phyloP scores from a whole-genome alignment of 2,113 vertebrate genomes.

The Apodemus speciosus region DNA sequence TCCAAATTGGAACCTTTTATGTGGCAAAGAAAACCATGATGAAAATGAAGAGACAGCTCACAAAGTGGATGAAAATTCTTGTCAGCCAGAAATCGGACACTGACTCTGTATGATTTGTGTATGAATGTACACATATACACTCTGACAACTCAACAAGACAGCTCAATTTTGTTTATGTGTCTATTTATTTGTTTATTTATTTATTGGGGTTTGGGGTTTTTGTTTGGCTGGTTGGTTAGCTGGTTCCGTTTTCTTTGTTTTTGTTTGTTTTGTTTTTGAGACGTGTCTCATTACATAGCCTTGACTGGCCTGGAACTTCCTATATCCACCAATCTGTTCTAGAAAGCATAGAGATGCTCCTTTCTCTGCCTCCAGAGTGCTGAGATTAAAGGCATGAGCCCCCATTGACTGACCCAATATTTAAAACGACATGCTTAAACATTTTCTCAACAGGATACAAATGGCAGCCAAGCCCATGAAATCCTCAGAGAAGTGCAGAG shows the following conservation, averaged over 20 bases:
- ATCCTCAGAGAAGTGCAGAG: background rate
- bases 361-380: background rate
- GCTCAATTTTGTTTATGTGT: background rate
- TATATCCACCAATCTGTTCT: background rate
- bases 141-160: background rate
- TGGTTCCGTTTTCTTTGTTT: background rate
- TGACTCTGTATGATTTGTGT: background rate
- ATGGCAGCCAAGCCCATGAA: background rate
- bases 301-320: background rate
- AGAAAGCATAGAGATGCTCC: background rate
- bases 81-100: background rate
- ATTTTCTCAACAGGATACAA: background rate
- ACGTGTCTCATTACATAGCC: background rate
- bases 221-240: background rate
- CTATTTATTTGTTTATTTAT: background rate
- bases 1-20: conserved; percentile 43
- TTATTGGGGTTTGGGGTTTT: background rate
- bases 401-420: background rate
- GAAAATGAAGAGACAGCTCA: conserved; percentile 25
- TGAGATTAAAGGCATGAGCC: background rate
- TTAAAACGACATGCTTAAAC: conserved; percentile 10
- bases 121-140: background rate
- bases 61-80: background rate
- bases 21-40: background rate
- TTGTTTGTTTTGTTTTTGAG: background rate